phyloP scores from a whole-genome alignment of 2,113 vertebrate species.

The Hemiscyllium ocellatum region DNA sequence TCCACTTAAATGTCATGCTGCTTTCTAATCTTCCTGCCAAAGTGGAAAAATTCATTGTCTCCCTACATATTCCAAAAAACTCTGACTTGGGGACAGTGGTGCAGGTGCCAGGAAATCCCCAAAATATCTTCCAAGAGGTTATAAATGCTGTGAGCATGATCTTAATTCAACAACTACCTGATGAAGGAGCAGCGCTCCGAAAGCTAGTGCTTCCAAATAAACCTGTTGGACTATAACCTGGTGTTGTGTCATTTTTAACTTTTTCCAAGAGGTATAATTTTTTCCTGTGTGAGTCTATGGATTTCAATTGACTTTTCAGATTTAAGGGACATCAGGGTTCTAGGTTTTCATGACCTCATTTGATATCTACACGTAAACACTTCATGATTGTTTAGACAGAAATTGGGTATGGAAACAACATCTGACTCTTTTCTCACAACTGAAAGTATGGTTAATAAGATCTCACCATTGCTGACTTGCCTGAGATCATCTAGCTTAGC shows the following conservation, averaged over 20 bases:
- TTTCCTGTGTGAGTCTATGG: background rate
- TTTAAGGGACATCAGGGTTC: background rate
- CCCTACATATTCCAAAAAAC: no score
- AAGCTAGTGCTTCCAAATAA: no score
- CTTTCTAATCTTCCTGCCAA: no score
- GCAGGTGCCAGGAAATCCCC: background rate
- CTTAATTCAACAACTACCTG: no score
- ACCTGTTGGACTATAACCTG: no score
- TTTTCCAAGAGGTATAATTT: no score
- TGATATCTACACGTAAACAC: background rate
- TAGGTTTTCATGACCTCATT: background rate
- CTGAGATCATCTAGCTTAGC: background rate
- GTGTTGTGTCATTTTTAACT: no score
- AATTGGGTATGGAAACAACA: background rate
- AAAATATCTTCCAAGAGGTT: background rate
- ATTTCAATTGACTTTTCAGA: background rate
- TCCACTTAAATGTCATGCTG: no score
- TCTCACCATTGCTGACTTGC: background rate
- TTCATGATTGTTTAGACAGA: background rate
- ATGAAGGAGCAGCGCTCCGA: no score
- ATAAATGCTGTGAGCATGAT: no score
- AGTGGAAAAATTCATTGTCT: no score
- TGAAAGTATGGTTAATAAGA: background rate
- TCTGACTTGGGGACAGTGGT: no score
- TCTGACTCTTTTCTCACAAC: background rate